Evolutionary conservation across 1,140 invertebrate genomes (phyloP).

Genomic region (Carcinoscorpius rotundicauda): DNA sequence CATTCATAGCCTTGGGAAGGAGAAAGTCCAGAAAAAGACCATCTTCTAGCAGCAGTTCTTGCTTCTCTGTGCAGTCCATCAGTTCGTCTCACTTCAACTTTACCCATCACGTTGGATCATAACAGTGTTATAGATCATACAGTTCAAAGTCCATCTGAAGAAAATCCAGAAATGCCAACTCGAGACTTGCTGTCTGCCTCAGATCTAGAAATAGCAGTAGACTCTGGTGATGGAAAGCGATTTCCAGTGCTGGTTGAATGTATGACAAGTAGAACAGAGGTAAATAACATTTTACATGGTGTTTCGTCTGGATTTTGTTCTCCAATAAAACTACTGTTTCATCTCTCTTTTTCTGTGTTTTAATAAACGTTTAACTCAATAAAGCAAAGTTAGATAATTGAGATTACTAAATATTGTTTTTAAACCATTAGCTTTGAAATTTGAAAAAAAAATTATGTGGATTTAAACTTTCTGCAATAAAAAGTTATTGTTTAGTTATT

Average conservation of each 20-base stretch:
- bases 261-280: constrained; percentile 60
- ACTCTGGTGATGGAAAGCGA: constrained; percentile 48
- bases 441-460: too few species aligned
- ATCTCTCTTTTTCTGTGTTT: background rate
- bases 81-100: constrained; percentile 60
- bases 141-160: constrained; percentile 12
- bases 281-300: constrained; percentile 22
- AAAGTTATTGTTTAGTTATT: too few species aligned
- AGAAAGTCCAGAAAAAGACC: constrained; percentile 37
- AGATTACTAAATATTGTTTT: background rate
- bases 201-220: constrained; percentile 9
- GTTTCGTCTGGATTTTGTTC: too few species aligned
- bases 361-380: background rate
- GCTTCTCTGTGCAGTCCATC: constrained; percentile 65
- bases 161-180: constrained; percentile 27
- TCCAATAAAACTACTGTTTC: too few species aligned
- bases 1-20: constrained; percentile 18
- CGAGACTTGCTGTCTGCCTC: background rate
- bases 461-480: too few species aligned
- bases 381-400: background rate
- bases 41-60: constrained; percentile 63
- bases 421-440: background rate
- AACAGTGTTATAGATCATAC: constrained; percentile 28
- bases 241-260: constrained; percentile 70
- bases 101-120: constrained; percentile 49